A percentile compares a stretch with the other conserved stretches of the same genome.
Evolutionary conservation across 2,797 vertebrate genomes (phyloP).

Genomic region (Spinus pinus): DNA sequence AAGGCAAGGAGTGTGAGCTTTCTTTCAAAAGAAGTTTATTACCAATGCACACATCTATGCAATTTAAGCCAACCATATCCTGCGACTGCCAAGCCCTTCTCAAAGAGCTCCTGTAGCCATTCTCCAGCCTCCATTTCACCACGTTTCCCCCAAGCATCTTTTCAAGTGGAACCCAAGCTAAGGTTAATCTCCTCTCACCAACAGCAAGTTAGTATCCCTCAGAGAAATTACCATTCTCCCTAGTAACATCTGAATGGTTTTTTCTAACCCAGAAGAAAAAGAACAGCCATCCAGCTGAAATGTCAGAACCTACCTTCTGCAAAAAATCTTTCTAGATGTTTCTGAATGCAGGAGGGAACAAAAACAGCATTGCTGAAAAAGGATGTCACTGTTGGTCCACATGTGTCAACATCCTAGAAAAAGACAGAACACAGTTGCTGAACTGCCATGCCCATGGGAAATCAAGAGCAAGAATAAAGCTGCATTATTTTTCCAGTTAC

Average conservation of each 20-base stretch:
- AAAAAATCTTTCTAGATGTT: conserved; percentile 17
- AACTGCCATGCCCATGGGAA: conserved; percentile 29
- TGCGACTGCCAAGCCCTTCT: neutral
- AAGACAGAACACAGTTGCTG: conserved; percentile 48
- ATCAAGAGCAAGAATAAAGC: conserved; percentile 17
- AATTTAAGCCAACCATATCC: neutral
- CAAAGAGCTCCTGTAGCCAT: neutral
- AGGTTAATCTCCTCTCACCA: conserved; percentile 4
- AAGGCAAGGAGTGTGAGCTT: neutral
- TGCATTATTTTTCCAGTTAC: neutral
- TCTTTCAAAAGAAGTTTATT: neutral
- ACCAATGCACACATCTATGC: neutral
- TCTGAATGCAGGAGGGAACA: conserved; percentile 18
- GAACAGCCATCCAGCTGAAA: neutral
- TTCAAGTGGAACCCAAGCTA: neutral
- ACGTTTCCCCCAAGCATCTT: neutral
- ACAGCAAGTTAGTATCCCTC: neutral
- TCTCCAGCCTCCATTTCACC: neutral
- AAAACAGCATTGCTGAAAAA: conserved; percentile 17
- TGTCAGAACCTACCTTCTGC: conserved; percentile 53
- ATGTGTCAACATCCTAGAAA: conserved; percentile 65
- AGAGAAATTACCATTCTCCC: neutral
- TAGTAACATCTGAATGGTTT: neutral
- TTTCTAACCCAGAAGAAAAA: neutral
- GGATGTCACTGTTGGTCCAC: conserved; percentile 41